Conservation (phyloP, 2,888 invertebrate species). For the Hirtodrosophila histrioides region DNA sequence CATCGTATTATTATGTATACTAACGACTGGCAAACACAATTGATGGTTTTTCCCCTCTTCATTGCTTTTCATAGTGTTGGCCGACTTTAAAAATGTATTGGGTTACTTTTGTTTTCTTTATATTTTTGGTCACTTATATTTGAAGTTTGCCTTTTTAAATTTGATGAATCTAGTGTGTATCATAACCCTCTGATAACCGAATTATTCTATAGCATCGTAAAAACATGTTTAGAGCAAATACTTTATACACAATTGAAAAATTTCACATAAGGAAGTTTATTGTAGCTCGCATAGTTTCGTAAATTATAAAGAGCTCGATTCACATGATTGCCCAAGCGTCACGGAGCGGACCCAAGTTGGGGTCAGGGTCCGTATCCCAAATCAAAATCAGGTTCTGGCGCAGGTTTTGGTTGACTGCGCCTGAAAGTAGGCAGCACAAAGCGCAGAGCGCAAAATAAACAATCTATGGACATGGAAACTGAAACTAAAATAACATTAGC, state of each 20-base stretch:
- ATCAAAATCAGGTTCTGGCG: conserved; percentile 47
- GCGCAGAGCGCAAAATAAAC: conserved; percentile 37
- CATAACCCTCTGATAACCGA: no score
- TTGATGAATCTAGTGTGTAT: no score
- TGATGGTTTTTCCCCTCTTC: no score
- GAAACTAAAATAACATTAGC: conserved; percentile 55
- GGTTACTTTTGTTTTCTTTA: no score
- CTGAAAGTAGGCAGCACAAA: conserved; percentile 61
- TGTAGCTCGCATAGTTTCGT: conserved; percentile 58
- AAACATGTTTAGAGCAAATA: neutral
- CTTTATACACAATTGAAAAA: neutral
- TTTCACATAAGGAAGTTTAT: conserved; percentile 2
- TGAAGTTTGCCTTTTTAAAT: no score
- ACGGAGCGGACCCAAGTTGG: conserved; percentile 30
- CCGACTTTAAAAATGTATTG: no score
- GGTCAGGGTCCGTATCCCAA: conserved; percentile 44
- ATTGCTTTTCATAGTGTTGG: no score
- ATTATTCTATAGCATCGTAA: neutral
- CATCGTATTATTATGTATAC: no score
- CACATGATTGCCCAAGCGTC: conserved; percentile 79
- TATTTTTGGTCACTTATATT: no score
- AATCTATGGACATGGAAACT: conserved; percentile 31
- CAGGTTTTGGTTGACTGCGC: conserved; percentile 70
- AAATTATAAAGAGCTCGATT: conserved; percentile 79
- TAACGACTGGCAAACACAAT: no score